Conservation (phyloP, 1,140 invertebrate genomes). For the Drosophila suzukii region DNA sequence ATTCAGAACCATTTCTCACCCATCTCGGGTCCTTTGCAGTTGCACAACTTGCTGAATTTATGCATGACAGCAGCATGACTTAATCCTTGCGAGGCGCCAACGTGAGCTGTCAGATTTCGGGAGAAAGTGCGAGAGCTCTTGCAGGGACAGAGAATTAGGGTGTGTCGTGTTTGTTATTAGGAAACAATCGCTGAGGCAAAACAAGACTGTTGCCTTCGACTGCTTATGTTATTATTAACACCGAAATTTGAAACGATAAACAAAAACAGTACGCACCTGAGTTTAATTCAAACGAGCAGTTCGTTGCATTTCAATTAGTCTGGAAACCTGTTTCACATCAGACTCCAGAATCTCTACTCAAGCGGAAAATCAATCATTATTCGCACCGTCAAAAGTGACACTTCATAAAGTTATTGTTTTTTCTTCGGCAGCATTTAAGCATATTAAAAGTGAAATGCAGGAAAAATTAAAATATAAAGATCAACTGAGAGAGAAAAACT, state of each 20-base stretch:
- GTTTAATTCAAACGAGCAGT: slow-evolving; percentile 10
- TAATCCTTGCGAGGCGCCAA: slow-evolving; percentile 66
- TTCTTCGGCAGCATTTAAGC: slow-evolving; percentile 29
- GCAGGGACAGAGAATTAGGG: slow-evolving; percentile 18
- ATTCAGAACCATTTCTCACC: background rate
- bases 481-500: slow-evolving; percentile 6
- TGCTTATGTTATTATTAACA: slow-evolving; percentile 61
- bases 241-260: slow-evolving; percentile 48
- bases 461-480: slow-evolving; percentile 35
- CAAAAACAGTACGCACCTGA: slow-evolving; percentile 22
- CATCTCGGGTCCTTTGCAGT: background rate
- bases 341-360: slow-evolving; percentile 2
- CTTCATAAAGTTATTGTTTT: slow-evolving; percentile 31
- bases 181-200: slow-evolving; percentile 43
- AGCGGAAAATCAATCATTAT: slow-evolving; percentile 40
- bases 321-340: slow-evolving; percentile 15
- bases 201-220: slow-evolving; percentile 9
- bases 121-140: slow-evolving; percentile 21
- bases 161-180: slow-evolving; percentile 47
- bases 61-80: slow-evolving; percentile 69
- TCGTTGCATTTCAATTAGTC: slow-evolving; percentile 30
- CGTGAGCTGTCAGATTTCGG: slow-evolving; percentile 58
- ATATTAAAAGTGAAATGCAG: slow-evolving; percentile 59
- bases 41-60: slow-evolving; percentile 75
- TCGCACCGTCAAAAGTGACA: slow-evolving; percentile 37